phyloP scores from a whole-genome alignment of 2,888 invertebrate genomes.

The Slavum lentiscoides region DNA sequence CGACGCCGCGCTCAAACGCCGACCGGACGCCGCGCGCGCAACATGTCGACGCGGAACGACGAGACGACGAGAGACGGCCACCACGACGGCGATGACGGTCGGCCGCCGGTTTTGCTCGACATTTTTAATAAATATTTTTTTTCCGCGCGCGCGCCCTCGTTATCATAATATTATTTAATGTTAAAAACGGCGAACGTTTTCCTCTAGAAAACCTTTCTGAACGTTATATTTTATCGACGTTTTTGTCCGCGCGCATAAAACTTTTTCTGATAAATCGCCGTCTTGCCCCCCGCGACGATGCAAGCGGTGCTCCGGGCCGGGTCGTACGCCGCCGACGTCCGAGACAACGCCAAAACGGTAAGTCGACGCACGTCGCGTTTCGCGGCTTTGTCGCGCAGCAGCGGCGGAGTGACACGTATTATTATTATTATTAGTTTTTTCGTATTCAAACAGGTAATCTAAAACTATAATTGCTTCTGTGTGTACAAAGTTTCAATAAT shows the following conservation, averaged over 20 bases:
- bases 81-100: background rate
- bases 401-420: too few relatives aligned
- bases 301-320: constrained; percentile 9
- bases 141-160: background rate
- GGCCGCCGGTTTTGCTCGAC: too few relatives aligned
- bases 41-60: background rate
- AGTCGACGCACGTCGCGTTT: background rate
- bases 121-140: too few relatives aligned
- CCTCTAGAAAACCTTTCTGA: background rate
- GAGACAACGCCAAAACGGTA: background rate
- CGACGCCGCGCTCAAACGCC: background rate
- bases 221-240: too few relatives aligned
- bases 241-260: background rate
- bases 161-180: too few relatives aligned
- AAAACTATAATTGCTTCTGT: too few relatives aligned
- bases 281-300: background rate
- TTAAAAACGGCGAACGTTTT: too few relatives aligned
- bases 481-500: too few relatives aligned
- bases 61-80: background rate
- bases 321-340: background rate
- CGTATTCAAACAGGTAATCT: too few relatives aligned
- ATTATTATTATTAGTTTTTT: too few relatives aligned
- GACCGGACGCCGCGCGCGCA: constrained; percentile 9
- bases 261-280: too few relatives aligned
- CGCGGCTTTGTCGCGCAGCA: too few relatives aligned